Evolutionary conservation across 2,888 invertebrate genomes (phyloP), one percentile per base, ranked within the genome.

Genomic region (Oscheius sp.): DNA sequence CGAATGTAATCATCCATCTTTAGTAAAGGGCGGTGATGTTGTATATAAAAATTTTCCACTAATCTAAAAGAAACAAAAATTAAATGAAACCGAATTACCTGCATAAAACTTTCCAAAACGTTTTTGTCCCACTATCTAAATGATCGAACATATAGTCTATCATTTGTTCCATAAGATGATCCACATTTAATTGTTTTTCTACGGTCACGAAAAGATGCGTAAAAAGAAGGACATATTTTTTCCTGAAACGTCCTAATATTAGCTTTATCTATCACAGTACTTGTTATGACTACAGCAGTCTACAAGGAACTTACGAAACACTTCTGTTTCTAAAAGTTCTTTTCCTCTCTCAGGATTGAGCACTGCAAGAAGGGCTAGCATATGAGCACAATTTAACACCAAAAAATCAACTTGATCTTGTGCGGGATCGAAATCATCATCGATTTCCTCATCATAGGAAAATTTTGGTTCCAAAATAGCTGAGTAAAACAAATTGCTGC

Each of bases 321-420:
- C 47, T 12, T 24, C 8, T 8, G 47, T 45, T 20, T 24, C 28
- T 1, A 67, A 50, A 22, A 67, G 47, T 14, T 32, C 20, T 28
- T 20, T 14, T 1, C 49, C 57, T 2, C n/a, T 6, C 2, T 67
- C 59, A 17, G 33, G 44, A 24, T 59, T 67, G 38, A 26, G 24
- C 22, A 45, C 28, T 20, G 32, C 28, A n/a, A 59, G 49, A 30
- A 54, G 22, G 17, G 54, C 20, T 17, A 65, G 17, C 2, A 56
- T 28, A 14, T 36, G 14, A 30, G 33, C 30, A 30, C 45, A 41
- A 30, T 38, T 36, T 30, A 28, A 22, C 17, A 65, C 26, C 44
- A 65, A 54, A 14, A 30, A 26, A 9, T 63, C 63, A 0, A 17
- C 49, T n/a, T 63, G 36, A 12, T 63, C 63, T 5, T 63, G 33